Evolutionary conservation across 2,797 vertebrate genomes (phyloP).

Genomic region (Thripadectes ignobilis): DNA sequence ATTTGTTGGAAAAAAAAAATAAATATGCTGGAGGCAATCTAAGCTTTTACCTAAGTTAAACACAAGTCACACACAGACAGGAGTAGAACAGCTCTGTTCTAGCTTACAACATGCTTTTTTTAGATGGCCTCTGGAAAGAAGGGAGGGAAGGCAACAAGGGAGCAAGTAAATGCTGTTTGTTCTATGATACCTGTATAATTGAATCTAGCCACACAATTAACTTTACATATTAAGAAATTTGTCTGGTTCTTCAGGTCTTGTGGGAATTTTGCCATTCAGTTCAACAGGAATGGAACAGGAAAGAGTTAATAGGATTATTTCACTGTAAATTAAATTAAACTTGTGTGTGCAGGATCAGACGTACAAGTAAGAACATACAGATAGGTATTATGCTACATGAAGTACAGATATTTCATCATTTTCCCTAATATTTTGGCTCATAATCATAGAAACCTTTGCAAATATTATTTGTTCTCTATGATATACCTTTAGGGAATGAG

Average conservation of each 20-base stretch:
- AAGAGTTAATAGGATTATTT: neutral
- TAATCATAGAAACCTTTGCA: neutral
- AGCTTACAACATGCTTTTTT: neutral
- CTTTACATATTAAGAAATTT: neutral
- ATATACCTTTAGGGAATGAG: neutral
- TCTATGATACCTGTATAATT: neutral
- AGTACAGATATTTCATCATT: neutral
- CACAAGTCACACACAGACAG: neutral
- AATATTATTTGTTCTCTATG: neutral
- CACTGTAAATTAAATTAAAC: constrained; percentile 5
- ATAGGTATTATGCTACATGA: neutral
- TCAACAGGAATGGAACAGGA: neutral
- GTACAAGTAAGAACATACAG: neutral
- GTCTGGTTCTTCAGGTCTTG: neutral
- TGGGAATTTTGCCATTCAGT: neutral
- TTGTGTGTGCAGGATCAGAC: neutral
- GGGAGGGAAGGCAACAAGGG: neutral
- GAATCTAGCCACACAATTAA: constrained; percentile 6
- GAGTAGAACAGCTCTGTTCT: neutral
- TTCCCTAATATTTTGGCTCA: neutral
- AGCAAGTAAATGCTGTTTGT: neutral
- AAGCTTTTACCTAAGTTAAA: constrained; percentile 33
- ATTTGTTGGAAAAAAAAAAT: neutral
- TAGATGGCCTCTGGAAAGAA: neutral
- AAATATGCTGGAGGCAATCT: neutral